Evolutionary conservation across 2,888 invertebrate species (phyloP), one percentile per base, ranked within the genome.

Genomic region (Emmelina monodactyla): DNA sequence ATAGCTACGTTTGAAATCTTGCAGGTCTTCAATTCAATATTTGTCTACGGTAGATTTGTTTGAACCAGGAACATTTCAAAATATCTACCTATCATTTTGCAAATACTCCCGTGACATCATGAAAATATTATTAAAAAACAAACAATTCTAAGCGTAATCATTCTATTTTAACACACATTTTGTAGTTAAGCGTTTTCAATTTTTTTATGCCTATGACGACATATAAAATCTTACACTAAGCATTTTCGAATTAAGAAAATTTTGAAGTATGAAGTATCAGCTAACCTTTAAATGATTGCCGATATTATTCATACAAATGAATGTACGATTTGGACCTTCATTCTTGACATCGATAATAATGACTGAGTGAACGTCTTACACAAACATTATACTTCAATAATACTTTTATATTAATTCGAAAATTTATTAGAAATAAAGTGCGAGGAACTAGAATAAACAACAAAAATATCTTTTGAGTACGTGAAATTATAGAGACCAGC

Each of bases 141-240:
- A 70, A 66, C 57, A 57, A 61, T 62, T 68, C 71, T 78, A 78
- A 76, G 75, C 78, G 72, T 75, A 73, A 70, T 67, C 55, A 67
- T 62, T 63, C 75, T 75, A 75, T 71, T 64, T 59, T 61, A 66
- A 76, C 76, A 78, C 71, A 78, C 68, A 72, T 60, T 25, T 37
- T 35, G 61, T 71, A 68, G 57, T 62, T 69, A 76, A 75, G 76
- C 75, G 70, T 69, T 61, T 56, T 54, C 43, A 62, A 59, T 55
- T 57, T 62, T 66, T 62, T 66, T 61, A 14, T 51, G 47, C 34
- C 61, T 53, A 49, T 56, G 53, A 61, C 51, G 60, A 58, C 55
- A 56, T 56, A 52, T 46, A 51, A 50, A 55, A 53, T 53, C 49
- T 53, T 60, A 61, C 14, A 32, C 28, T 36, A 58, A 49, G 50